Percentiles rank a stretch among this genome's conserved stretches.
phyloP scores from a whole-genome alignment of 2,113 vertebrate genomes.

The Heterotis niloticus region DNA sequence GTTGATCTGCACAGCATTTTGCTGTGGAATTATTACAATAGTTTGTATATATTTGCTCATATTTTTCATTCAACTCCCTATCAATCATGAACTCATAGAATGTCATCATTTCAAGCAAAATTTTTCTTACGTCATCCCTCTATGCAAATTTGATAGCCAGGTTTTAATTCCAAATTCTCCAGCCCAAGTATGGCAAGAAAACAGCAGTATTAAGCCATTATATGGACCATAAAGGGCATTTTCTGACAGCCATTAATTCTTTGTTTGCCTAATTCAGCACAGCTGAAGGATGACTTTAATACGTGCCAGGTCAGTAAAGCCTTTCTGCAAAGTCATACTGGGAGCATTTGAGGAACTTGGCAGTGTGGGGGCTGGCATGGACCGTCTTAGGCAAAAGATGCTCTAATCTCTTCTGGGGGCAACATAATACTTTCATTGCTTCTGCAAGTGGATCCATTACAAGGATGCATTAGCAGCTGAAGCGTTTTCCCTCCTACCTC shows the following conservation, averaged over 20 bases:
- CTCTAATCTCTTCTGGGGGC: conserved; percentile 19
- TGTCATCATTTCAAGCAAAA: not conserved
- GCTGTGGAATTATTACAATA: conserved; percentile 9
- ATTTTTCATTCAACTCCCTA: not conserved
- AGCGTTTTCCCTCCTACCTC: conserved; percentile 13
- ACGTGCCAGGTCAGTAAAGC: not conserved
- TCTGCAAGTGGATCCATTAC: conserved; percentile 26
- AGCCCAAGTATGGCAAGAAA: not conserved
- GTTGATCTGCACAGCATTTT: not conserved
- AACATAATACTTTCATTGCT: conserved; percentile 22
- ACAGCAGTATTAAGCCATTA: not conserved
- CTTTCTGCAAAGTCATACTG: not conserved
- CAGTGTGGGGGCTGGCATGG: not conserved
- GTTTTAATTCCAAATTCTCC: not conserved
- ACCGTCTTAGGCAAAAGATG: conserved; percentile 13
- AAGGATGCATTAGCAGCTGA: conserved; percentile 30
- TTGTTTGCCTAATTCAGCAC: not conserved
- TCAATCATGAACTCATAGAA: not conserved
- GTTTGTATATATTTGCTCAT: not conserved
- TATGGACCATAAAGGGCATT: not conserved
- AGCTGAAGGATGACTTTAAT: conserved; percentile 3
- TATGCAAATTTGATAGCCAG: not conserved
- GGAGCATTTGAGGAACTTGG: not conserved
- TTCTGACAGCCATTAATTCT: conserved; percentile 6
- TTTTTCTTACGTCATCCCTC: not conserved